Base-by-base conservation (phyloP, 2,797 vertebrate species). In the Halcyon chelicuti region DNA sequence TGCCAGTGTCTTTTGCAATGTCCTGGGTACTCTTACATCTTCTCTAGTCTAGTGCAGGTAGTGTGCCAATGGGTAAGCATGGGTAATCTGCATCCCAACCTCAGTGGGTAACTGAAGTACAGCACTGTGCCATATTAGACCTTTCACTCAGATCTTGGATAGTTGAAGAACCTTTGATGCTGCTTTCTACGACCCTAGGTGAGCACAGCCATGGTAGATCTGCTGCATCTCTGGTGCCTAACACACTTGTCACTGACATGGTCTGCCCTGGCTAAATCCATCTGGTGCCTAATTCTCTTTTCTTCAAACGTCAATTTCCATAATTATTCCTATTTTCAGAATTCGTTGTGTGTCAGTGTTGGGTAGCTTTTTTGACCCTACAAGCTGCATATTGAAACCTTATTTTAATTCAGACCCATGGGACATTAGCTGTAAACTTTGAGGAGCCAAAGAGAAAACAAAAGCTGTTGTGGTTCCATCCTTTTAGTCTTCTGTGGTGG, bases 171-270 rank as follows among this genome's bases (percentile, higher is more conserved):
- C 31, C 10, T 78, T 55, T 40, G 26, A 29, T 77, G 29, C 33
- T 35, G 10, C 66, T 68, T 82, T 82, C 54, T 52, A 2, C 0
- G 0, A 51, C n/a, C 1, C 3, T n/a, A 55, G 35, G 28, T 81
- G 71, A 81, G 37, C 20, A 23, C 0, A 1, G 37, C 68, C 33
- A 0, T n/a, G 7, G 35, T 39, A 57, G 18, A 46, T 62, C 37
- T 90, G 21, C 74, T 28, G 23, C 26, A 31, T 25, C 22, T 54
- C 31, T 77, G 40, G 18, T 62, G 33, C 55, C 52, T 55, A 44
- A 55, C 22, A 33, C 18, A 10, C 7, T 2, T 23, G 14, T 55
- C 40, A 46, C 15, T 61, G 37, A 44, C 22, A 16, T 1, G 1
- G 26, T 28, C 28, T 80, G 15, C n/a, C 12, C 52, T 31, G 20